Percentiles rank a stretch among this genome's conserved stretches.
Conservation (phyloP, 2,113 vertebrate species). For the Sebastes schlegelii region DNA sequence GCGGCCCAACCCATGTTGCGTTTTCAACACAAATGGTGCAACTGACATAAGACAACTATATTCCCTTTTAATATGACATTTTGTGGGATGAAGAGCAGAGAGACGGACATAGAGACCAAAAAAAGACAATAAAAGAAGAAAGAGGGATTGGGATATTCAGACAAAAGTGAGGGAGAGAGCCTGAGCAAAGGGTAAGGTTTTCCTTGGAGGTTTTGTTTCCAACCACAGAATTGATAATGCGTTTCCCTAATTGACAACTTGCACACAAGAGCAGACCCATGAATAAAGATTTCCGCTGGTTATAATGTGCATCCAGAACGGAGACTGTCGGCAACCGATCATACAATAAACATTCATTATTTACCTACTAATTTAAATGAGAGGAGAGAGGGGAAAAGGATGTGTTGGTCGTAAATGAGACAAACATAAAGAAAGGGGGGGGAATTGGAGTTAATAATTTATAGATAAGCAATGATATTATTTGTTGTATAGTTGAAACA, state of each 20-base stretch:
- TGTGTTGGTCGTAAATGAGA: neutral
- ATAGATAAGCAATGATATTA: neutral
- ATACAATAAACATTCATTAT: conserved; percentile 23
- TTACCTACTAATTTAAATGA: conserved; percentile 6
- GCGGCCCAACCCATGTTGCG: neutral
- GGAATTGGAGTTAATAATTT: neutral
- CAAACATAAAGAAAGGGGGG: neutral
- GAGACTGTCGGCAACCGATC: conserved; percentile 14
- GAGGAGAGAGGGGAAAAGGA: neutral
- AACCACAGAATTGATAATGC: conserved; percentile 34
- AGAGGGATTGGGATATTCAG: neutral
- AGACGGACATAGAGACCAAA: neutral
- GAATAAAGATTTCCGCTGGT: conserved; percentile 50
- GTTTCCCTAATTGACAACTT: conserved; percentile 43
- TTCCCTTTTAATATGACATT: neutral
- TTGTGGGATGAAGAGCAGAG: neutral
- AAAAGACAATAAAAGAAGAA: neutral
- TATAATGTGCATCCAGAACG: conserved; percentile 12
- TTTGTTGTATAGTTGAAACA: neutral
- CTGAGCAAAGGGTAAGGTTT: neutral
- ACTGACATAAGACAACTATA: neutral
- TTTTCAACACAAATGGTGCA: conserved; percentile 13
- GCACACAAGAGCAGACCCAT: conserved; percentile 9
- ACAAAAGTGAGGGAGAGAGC: neutral
- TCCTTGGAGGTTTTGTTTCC: conserved; percentile 16